A percentile compares a stretch with the other conserved stretches of the same genome.
phyloP scores from a whole-genome alignment of 2,797 vertebrate species.

The Cuniculus paca region DNA sequence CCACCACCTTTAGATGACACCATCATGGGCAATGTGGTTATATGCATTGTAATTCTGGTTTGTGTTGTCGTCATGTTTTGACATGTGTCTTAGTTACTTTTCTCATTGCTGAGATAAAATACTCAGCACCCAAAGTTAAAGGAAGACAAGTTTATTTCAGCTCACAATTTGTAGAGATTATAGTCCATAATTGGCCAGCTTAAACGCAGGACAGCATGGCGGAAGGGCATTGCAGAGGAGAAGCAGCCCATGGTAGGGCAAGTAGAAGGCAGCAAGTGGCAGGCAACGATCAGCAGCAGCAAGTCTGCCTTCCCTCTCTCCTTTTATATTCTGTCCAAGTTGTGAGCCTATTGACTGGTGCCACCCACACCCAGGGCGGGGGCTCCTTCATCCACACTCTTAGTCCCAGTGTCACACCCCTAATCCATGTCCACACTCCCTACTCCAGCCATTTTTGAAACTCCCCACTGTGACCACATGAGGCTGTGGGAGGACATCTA shows the following conservation, averaged over 20 bases:
- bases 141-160: neutral
- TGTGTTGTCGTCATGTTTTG: neutral
- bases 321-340: neutral
- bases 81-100: neutral
- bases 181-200: neutral
- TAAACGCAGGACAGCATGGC: neutral
- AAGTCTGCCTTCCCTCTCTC: neutral
- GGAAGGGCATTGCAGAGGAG: neutral
- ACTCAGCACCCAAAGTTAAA: neutral
- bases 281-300: neutral
- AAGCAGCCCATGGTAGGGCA: neutral
- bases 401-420: neutral
- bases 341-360: neutral
- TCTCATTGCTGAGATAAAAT: neutral
- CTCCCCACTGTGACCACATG: neutral
- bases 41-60: neutral
- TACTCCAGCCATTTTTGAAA: neutral
- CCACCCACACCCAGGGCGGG: neutral
- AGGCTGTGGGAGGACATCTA: neutral
- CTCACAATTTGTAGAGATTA: neutral
- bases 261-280: neutral
- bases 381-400: neutral
- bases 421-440: neutral
- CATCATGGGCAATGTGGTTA: neutral
- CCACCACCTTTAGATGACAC: neutral